A percentile compares a stretch with the other conserved stretches of the same genome.
phyloP scores from a whole-genome alignment of 2,888 invertebrate genomes.

The Palloptera scutellata region DNA sequence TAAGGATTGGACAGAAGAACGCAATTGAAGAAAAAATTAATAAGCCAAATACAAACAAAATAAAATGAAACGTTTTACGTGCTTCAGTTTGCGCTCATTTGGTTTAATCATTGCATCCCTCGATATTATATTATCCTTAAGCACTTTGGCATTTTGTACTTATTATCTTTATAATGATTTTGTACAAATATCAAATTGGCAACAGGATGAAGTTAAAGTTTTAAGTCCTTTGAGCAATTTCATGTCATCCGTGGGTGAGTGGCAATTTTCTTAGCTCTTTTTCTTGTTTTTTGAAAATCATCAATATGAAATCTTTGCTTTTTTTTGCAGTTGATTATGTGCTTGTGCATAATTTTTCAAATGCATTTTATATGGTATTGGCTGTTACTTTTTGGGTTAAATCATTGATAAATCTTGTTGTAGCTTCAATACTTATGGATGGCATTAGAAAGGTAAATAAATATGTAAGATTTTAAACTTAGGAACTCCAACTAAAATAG shows the following conservation, averaged over 20 bases:
- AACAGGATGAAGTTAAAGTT: slow-evolving; percentile 53
- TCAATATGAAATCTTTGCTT: slow-evolving; percentile 1
- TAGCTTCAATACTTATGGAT: slow-evolving; percentile 55
- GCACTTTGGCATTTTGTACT: slow-evolving; percentile 49
- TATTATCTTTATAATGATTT: slow-evolving; percentile 55
- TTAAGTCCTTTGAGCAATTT: slow-evolving; percentile 52
- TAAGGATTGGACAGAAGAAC: slow-evolving; percentile 10
- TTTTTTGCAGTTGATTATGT: slow-evolving; percentile 52
- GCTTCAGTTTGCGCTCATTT: slow-evolving; percentile 52
- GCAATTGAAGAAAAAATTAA: slow-evolving; percentile 31
- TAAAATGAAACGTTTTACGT: slow-evolving; percentile 54
- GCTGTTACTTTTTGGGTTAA: slow-evolving; percentile 56
- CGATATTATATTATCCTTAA: slow-evolving; percentile 51
- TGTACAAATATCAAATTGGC: slow-evolving; percentile 52
- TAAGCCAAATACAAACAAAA: neutral
- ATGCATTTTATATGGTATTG: slow-evolving; percentile 57
- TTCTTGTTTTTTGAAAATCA: neutral
- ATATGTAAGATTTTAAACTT: neutral
- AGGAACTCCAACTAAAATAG: neutral
- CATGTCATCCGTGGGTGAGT: slow-evolving; percentile 51
- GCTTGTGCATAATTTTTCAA: slow-evolving; percentile 56
- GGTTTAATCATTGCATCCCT: slow-evolving; percentile 52
- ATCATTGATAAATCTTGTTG: slow-evolving; percentile 55
- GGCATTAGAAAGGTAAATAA: slow-evolving; percentile 55
- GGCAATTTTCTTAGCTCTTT: neutral